phyloP scores from a whole-genome alignment of 2,888 invertebrate species.

The Drosophila sordidula region DNA sequence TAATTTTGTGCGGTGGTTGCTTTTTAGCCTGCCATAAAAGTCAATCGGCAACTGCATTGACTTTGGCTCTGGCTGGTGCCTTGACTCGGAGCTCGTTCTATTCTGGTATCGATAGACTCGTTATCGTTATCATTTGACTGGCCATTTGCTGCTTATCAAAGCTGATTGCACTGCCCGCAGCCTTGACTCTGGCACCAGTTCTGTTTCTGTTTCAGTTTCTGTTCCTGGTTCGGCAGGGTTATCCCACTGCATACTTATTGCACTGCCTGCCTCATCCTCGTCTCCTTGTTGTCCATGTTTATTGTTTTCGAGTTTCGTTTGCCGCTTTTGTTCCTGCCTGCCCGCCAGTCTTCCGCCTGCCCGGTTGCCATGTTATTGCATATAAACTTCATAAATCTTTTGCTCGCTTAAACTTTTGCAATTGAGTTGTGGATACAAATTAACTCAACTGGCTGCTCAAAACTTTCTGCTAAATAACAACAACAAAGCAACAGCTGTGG shows the following conservation, averaged over 20 bases:
- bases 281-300: constrained; percentile 51
- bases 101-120: constrained; percentile 59
- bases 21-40: constrained; percentile 60
- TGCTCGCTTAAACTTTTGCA: constrained; percentile 78
- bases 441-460: constrained; percentile 75
- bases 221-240: constrained; percentile 1
- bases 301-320: constrained; percentile 53
- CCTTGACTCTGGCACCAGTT: constrained; percentile 20
- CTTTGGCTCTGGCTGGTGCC: constrained; percentile 18
- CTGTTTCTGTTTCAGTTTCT: constrained; percentile 12
- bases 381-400: constrained; percentile 79
- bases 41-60: constrained; percentile 58
- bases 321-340: constrained; percentile 14
- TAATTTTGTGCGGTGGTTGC: constrained; percentile 60
- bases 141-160: constrained; percentile 77
- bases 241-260: constrained; percentile 43
- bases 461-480: constrained; percentile 71
- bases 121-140: constrained; percentile 74
- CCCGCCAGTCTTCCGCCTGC: constrained; percentile 3
- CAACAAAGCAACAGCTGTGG: constrained; percentile 36
- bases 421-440: constrained; percentile 81
- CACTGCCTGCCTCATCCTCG: constrained; percentile 15
- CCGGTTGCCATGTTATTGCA: constrained; percentile 67
- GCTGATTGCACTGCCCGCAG: constrained; percentile 75
- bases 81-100: background rate